Evolutionary conservation across 2,113 vertebrate genomes (phyloP), one percentile per base, ranked within the genome.

Genomic region (Etia nguti): DNA sequence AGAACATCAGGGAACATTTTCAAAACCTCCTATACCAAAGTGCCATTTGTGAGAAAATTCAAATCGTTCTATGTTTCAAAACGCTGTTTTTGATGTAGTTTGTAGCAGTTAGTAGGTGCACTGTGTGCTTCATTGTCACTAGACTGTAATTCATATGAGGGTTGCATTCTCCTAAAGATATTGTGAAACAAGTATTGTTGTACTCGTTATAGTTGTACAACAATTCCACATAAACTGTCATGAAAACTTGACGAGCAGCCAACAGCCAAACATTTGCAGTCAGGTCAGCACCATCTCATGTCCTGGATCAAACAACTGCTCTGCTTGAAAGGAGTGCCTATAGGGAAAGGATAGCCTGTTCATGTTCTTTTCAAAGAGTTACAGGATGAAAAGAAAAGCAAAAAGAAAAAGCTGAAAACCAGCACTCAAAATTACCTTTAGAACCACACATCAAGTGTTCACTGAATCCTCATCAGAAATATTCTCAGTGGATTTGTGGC

Each of bases 281-380:
- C 65, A 75, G 68, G 77, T 73, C 79, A 36, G 59, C 48, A 80
- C 50, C 73, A 62, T 65, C 59, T 29, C 15, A 34, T 85, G 88
- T 90, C 81, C 81, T 73, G 59, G 91, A 91, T 93, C 91, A 91
- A 92, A 92, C 87, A 82, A 55, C 41, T 86, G 83, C 79, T 92
- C 50, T 31, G 56, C 86, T 90, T 88, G 46, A 92, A 81, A 88
- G 85, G 50, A 59, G 15, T 10, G 73, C 82, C 88, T 81, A 36
- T 82, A 75, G 86, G 77, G 77, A 88, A 38, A 15, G 75, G 77
- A 89, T 31, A 20, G 79, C 77, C 56, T 81, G 46, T 87, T 87
- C 52, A 8, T 73, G 60, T 82, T 85, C 8, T 65, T 86, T 86
- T 26, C 70, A 90, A 83, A 90, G 89, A 62, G 62, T 79, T 87